phyloP scores from a whole-genome alignment of 2,113 vertebrate genomes.

The Haliaeetus leucogaster region DNA sequence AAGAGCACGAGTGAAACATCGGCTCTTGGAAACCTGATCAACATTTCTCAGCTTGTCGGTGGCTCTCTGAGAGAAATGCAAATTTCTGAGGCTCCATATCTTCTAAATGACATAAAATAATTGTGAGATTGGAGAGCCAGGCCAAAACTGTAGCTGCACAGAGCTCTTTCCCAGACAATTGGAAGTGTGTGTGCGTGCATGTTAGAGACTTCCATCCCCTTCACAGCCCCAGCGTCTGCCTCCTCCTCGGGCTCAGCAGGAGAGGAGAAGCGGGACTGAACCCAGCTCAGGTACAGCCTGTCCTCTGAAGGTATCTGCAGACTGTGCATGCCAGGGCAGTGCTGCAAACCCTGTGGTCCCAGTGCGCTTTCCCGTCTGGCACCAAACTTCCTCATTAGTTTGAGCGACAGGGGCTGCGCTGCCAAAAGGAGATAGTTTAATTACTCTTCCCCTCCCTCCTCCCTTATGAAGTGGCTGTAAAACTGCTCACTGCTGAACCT shows the following conservation, averaged over 20 bases:
- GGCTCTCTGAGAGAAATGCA: neutral
- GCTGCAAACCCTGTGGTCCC: neutral
- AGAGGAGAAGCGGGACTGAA: neutral
- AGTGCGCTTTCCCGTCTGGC: neutral
- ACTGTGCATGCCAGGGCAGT: neutral
- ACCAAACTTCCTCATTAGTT: neutral
- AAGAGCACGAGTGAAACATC: neutral
- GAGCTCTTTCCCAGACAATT: neutral
- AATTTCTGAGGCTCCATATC: neutral
- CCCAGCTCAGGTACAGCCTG: neutral
- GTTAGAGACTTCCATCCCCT: neutral
- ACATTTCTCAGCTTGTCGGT: neutral
- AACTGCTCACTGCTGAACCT: constrained; percentile 30
- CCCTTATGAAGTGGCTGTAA: constrained; percentile 25
- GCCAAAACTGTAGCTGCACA: neutral
- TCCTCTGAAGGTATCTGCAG: neutral
- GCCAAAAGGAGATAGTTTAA: constrained; percentile 55
- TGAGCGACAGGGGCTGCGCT: neutral
- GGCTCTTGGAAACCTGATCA: neutral
- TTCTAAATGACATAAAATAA: neutral
- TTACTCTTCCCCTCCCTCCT: constrained; percentile 27
- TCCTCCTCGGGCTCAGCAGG: neutral
- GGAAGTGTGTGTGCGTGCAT: neutral
- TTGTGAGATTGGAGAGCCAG: neutral
- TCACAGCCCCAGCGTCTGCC: neutral